These are phyloP conservation scores for Larimichthys polyactis DNA, from an alignment of 2,113 vertebrate genomes.

Conservation along the genomic window DNA sequence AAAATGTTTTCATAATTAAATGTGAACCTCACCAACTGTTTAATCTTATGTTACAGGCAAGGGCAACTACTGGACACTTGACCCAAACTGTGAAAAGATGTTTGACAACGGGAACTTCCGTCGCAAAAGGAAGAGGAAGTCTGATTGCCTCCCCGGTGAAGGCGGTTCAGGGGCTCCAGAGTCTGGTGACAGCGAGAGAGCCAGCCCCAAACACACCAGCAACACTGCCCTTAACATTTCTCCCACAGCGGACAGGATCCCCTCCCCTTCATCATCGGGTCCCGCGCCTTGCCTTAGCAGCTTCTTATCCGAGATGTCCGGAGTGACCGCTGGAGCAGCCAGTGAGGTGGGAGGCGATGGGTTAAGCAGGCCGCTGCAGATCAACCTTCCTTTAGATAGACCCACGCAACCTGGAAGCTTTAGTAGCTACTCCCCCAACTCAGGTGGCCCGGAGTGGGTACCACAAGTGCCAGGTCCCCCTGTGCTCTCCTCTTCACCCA, in stretches of 20 bases:
- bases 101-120: slow-evolving; percentile 99
- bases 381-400: slow-evolving; percentile 90
- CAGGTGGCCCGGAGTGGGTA: slow-evolving; percentile 84
- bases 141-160: slow-evolving; percentile 83
- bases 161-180: slow-evolving; percentile 81
- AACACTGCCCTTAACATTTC: slow-evolving; percentile 81
- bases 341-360: slow-evolving; percentile 82
- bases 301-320: slow-evolving; percentile 95
- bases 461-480: slow-evolving; percentile 86
- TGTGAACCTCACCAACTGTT: background rate
- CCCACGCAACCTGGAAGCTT: slow-evolving; percentile 87
- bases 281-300: slow-evolving; percentile 89
- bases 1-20: background rate
- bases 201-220: slow-evolving; percentile 83
- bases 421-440: slow-evolving; percentile 88
- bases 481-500: slow-evolving; percentile 84
- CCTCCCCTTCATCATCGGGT: slow-evolving; percentile 82
- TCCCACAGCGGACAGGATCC: slow-evolving; percentile 86
- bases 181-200: slow-evolving; percentile 84
- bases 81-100: slow-evolving; percentile 99
- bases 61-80: slow-evolving; percentile 99
- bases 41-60: slow-evolving; percentile 85
- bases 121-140: slow-evolving; percentile 98
- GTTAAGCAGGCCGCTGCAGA: slow-evolving; percentile 80
- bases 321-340: slow-evolving; percentile 83